Evolutionary conservation across 2,113 vertebrate species (phyloP).

Genomic region (Scytalopus superciliaris): DNA sequence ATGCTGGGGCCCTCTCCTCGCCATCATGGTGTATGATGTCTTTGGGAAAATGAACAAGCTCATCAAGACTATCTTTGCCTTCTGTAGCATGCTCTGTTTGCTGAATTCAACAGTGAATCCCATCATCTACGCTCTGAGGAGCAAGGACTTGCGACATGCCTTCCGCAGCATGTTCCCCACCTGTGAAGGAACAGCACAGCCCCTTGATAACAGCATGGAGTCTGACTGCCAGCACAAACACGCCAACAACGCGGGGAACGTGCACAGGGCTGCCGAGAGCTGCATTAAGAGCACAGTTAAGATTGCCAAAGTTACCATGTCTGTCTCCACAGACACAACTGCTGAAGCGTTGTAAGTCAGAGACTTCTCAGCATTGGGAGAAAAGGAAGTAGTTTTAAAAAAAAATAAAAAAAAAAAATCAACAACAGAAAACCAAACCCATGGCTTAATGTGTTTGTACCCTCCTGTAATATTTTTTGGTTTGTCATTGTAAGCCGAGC

Average conservation of each 20-base stretch:
- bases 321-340: slow-evolving; percentile 97
- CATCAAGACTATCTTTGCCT: slow-evolving; percentile 96
- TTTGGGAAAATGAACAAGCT: slow-evolving; percentile 98
- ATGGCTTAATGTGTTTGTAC: slow-evolving; percentile 62
- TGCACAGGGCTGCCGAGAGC: slow-evolving; percentile 92
- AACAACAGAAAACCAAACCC: slow-evolving; percentile 56
- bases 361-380: slow-evolving; percentile 10
- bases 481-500: slow-evolving; percentile 57
- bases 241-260: slow-evolving; percentile 82
- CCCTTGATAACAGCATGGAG: slow-evolving; percentile 96
- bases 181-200: slow-evolving; percentile 87
- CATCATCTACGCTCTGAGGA: slow-evolving; percentile 97
- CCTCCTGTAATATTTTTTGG: slow-evolving; percentile 65
- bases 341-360: slow-evolving; percentile 90
- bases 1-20: slow-evolving; percentile 96
- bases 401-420: not conserved
- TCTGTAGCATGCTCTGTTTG: slow-evolving; percentile 97
- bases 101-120: slow-evolving; percentile 98
- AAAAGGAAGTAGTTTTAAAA: slow-evolving; percentile 36
- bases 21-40: slow-evolving; percentile 99
- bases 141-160: slow-evolving; percentile 94
- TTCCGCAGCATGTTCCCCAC: slow-evolving; percentile 93
- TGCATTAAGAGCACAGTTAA: slow-evolving; percentile 99
- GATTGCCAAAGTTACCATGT: slow-evolving; percentile 99
- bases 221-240: slow-evolving; percentile 96